Conservation (phyloP, 2,888 invertebrate genomes). For the Neria commutata region DNA sequence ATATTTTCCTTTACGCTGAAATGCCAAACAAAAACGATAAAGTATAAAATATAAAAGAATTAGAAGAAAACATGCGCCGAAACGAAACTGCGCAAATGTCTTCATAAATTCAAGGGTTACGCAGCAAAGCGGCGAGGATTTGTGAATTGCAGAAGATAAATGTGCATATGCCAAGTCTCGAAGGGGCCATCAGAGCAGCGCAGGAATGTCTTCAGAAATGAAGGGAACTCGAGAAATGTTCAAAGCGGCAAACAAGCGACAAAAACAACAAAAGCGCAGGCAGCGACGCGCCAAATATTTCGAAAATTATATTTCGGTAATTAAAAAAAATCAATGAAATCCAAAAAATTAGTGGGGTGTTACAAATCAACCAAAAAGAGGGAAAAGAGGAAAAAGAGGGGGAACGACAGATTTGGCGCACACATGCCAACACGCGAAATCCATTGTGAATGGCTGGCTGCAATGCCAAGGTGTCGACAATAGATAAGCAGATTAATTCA, state of each 20-base stretch:
- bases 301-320: neutral
- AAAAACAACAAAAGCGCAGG: no score
- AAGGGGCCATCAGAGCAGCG: neutral
- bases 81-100: neutral
- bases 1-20: neutral
- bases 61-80: neutral
- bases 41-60: neutral
- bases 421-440: slow-evolving; percentile 3
- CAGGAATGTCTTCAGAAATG: neutral
- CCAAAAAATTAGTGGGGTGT: slow-evolving; percentile 7
- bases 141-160: neutral
- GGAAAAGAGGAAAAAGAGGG: neutral
- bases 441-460: slow-evolving; percentile 1
- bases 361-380: slow-evolving; percentile 1
- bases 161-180: neutral
- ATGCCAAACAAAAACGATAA: neutral
- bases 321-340: slow-evolving; percentile 24
- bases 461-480: slow-evolving; percentile 31
- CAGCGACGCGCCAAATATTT: no score
- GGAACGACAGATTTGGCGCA: neutral
- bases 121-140: neutral
- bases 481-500: slow-evolving; percentile 11
- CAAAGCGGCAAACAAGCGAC: neutral
- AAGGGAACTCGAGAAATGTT: neutral
- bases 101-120: neutral